Percentiles rank a stretch among this genome's conserved stretches.
phyloP scores from a whole-genome alignment of 2,888 invertebrate genomes.

The Eupsilia transversa region DNA sequence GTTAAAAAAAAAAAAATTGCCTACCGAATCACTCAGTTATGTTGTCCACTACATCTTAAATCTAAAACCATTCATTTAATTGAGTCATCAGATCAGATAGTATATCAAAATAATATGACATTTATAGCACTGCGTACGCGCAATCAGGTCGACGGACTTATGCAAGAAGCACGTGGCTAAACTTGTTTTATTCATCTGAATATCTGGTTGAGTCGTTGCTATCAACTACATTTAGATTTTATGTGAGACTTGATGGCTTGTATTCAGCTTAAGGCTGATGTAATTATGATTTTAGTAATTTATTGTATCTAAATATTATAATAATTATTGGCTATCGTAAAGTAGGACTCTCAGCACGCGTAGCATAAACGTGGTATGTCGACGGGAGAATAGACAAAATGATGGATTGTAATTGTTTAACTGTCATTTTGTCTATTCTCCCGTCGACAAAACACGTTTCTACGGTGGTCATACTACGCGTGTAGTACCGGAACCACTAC shows the following conservation, averaged over 20 bases:
- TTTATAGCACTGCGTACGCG: slow-evolving; percentile 42
- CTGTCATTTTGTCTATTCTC: too few species aligned
- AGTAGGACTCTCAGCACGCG: too few species aligned
- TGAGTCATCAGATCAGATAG: slow-evolving; percentile 20
- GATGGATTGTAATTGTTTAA: too few species aligned
- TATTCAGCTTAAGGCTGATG: neutral
- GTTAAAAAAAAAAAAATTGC: neutral
- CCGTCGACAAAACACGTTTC: too few species aligned
- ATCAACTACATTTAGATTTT: slow-evolving; percentile 23
- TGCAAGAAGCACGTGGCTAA: slow-evolving; percentile 59
- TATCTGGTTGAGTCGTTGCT: slow-evolving; percentile 38
- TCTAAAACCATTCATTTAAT: slow-evolving; percentile 27
- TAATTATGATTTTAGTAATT: neutral
- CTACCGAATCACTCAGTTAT: too few species aligned
- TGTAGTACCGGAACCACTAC: too few species aligned
- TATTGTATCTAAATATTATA: too few species aligned
- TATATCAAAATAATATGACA: slow-evolving; percentile 63
- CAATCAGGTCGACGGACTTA: slow-evolving; percentile 50
- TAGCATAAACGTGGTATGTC: too few species aligned
- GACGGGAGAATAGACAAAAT: too few species aligned
- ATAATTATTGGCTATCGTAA: too few species aligned
- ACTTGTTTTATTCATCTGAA: slow-evolving; percentile 47
- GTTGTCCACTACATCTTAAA: neutral
- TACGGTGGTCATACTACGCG: too few species aligned
- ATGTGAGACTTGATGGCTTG: neutral